Evolutionary conservation across 2,797 vertebrate species (phyloP).

Genomic region (Philypnodon macrostomus): DNA sequence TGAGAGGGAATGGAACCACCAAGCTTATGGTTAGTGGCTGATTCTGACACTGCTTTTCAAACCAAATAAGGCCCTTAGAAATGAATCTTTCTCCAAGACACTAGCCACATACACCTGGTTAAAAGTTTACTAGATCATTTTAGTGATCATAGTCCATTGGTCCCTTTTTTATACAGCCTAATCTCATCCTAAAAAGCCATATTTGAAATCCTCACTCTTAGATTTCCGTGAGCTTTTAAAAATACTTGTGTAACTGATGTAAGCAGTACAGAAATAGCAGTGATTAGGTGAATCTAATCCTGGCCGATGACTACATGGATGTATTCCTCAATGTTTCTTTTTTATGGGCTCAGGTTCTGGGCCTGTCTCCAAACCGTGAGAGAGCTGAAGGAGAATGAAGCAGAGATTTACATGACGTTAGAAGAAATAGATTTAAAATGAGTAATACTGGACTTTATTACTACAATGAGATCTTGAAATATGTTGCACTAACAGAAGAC

Average conservation of each 20-base stretch:
- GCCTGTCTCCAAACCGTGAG: constrained; percentile 54
- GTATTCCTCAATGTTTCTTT: constrained; percentile 25
- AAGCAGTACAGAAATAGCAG: constrained; percentile 70
- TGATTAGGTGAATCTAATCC: constrained; percentile 65
- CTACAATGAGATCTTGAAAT: too few species aligned
- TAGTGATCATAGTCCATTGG: not conserved
- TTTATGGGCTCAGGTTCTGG: constrained; percentile 61
- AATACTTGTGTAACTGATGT: constrained; percentile 64
- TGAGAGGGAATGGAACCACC: too few species aligned
- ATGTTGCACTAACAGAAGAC: too few species aligned
- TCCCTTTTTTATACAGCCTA: not conserved
- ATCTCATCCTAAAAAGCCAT: not conserved
- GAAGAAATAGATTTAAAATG: too few species aligned
- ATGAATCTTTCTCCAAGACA: too few species aligned
- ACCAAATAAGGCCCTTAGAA: too few species aligned
- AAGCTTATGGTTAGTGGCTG: too few species aligned
- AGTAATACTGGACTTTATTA: too few species aligned
- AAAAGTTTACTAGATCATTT: too few species aligned
- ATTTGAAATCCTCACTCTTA: constrained; percentile 16
- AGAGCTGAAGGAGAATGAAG: constrained; percentile 51
- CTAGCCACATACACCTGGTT: too few species aligned
- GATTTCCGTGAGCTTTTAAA: constrained; percentile 37
- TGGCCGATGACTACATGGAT: constrained; percentile 20
- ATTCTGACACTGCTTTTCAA: too few species aligned
- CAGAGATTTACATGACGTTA: constrained; percentile 26